Evolutionary conservation across 1,140 invertebrate species (phyloP).

Genomic region (Drosophila pallidifrons): DNA sequence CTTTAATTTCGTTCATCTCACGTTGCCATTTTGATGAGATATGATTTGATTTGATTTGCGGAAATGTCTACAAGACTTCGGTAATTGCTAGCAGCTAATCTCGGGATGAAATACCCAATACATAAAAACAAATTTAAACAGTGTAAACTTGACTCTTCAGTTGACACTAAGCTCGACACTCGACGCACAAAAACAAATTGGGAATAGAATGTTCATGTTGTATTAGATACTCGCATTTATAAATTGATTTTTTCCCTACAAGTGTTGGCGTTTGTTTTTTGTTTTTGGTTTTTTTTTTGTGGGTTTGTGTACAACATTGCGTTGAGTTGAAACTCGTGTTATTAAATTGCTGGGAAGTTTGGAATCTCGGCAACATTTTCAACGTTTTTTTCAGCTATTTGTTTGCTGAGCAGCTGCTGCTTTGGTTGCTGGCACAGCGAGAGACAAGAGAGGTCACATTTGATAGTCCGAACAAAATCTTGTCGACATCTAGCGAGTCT

Average conservation of each 20-base stretch:
- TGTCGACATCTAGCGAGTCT: constrained; percentile 56
- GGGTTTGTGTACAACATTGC: constrained; percentile 46
- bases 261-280: constrained; percentile 6
- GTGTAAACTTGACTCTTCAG: constrained; percentile 5
- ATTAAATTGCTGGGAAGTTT: constrained; percentile 71
- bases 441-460: constrained; percentile 80
- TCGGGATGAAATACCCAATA: constrained; percentile 19
- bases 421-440: constrained; percentile 32
- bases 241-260: constrained; percentile 17
- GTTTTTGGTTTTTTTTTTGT: constrained; percentile 17
- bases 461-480: constrained; percentile 78
- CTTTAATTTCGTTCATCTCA: constrained; percentile 68
- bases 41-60: constrained; percentile 74
- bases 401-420: constrained; percentile 28
- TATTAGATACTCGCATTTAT: constrained; percentile 22
- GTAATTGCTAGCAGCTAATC: constrained; percentile 34
- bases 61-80: constrained; percentile 55
- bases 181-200: not conserved
- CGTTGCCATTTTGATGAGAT: constrained; percentile 69
- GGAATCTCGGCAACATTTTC: constrained; percentile 59
- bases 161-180: constrained; percentile 14
- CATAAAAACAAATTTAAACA: not conserved
- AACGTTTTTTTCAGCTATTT: constrained; percentile 51
- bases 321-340: constrained; percentile 77
- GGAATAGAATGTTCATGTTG: constrained; percentile 10